These are phyloP conservation scores for Heliconius cydno DNA, from an alignment of 2,888 invertebrate genomes.

Conservation along the genomic window DNA sequence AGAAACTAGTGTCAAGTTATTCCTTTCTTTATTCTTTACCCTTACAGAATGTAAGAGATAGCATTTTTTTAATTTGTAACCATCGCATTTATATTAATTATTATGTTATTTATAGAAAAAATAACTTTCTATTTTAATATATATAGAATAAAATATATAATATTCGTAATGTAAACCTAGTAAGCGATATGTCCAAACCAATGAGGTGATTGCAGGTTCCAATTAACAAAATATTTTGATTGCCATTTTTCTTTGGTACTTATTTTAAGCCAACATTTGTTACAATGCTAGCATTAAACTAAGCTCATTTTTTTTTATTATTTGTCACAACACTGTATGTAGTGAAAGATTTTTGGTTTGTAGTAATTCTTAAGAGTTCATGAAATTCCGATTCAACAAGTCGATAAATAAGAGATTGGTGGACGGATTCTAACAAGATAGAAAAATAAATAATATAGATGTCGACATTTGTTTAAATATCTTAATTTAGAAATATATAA, in stretches of 20 bases:
- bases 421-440: slow-evolving; percentile 14
- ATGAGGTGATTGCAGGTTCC: slow-evolving; percentile 8
- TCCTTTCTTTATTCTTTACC: not conserved
- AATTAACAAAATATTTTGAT: not conserved
- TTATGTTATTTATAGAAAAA: not conserved
- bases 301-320: slow-evolving; percentile 13
- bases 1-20: not conserved
- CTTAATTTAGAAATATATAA: not conserved
- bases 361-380: not conserved
- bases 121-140: not conserved
- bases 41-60: not conserved
- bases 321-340: slow-evolving; percentile 2
- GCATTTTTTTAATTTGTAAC: not conserved
- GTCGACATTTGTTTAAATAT: not conserved
- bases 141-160: not conserved
- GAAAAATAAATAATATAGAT: not conserved
- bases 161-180: slow-evolving; percentile 26
- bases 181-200: slow-evolving; percentile 25
- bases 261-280: slow-evolving; percentile 30
- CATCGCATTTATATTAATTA: not conserved
- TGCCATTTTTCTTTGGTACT: slow-evolving; percentile 31
- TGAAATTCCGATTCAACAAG: not conserved
- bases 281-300: slow-evolving; percentile 27
- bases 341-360: too few relatives aligned
- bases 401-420: slow-evolving; percentile 8